These are phyloP conservation scores for Barypeithes pellucidus DNA, from an alignment of 2,888 invertebrate genomes.

Conservation along the genomic window DNA sequence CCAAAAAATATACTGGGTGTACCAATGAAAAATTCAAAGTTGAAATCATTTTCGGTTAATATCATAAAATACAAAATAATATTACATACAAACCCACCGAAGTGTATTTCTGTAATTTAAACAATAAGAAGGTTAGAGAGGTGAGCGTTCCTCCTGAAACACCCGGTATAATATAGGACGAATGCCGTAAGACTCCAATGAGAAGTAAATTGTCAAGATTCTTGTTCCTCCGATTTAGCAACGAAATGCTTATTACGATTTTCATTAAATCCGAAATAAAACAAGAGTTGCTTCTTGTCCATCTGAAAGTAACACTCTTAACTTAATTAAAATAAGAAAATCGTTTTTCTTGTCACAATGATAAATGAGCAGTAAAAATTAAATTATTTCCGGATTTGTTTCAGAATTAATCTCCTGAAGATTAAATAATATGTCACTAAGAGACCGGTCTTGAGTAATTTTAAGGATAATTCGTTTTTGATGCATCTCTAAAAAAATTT, in stretches of 20 bases:
- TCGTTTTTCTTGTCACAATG: conserved; percentile 28
- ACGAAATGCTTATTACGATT: background rate
- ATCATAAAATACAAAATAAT: too few species aligned
- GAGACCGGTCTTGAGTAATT: background rate
- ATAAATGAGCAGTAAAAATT: conserved; percentile 40
- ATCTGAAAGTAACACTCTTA: conserved; percentile 6
- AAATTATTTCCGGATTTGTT: conserved; percentile 40
- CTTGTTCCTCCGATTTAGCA: background rate
- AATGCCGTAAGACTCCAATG: too few species aligned
- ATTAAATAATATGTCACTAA: conserved; percentile 20
- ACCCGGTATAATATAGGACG: too few species aligned
- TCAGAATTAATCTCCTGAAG: conserved; percentile 17
- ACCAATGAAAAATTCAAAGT: too few species aligned
- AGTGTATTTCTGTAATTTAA: too few species aligned
- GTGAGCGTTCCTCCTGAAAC: too few species aligned
- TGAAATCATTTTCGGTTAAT: too few species aligned
- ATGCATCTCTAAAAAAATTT: background rate
- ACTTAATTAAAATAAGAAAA: conserved; percentile 23
- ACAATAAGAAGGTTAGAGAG: too few species aligned
- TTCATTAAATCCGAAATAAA: conserved; percentile 5
- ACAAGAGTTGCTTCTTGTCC: background rate
- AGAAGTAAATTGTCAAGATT: background rate
- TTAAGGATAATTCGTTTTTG: background rate
- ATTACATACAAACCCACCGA: too few species aligned
- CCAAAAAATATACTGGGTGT: too few species aligned